Base-by-base conservation (phyloP, 1,140 invertebrate genomes). In the Penaeus indicus region DNA sequence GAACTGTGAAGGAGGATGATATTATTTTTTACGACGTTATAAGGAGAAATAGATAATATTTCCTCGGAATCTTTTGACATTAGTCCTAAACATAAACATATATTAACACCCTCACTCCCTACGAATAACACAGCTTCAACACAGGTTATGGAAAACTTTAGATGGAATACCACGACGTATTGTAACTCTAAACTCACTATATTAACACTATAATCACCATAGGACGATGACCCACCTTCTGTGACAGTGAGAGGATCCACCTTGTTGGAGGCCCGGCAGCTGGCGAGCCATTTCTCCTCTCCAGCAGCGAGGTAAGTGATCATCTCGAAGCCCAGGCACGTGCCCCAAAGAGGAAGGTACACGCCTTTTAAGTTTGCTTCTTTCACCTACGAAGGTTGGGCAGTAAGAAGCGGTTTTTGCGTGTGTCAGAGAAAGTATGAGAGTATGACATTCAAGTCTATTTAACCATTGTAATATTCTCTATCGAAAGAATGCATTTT, bases 311-410 rank as follows among this genome's bases (percentile, higher is more conserved):
- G 91, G 88, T 95, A 95, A 22, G 95, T 94, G 38, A 99, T 92
- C 21, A 97, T 92, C 92, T 99, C 96, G 92, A 98, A 97, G 42
- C 97, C 97, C 11, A 97, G 93, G 92, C 97, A 98, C 13, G 96
- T 97, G 3, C 97, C 97, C 94, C 97, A 96, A 27, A 85, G 54
- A 13, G 84, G 84, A n/a, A 85, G 1, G 54, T 85, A 78, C 8
- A 63, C 63, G 18, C 84, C 84, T 7, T 78, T 78, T 21, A 13
- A 21, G 38, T 85, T 85, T 42, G 60, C 69, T 2, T 22, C 25
- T 7, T 62, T 21, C 38, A 85, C 84, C 84, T 85, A 25, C 7
- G 42, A 7, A 13, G 22, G 32, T 21, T 5, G 3, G 69, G 7
- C 22, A 13, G 7, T 27, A 22, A 22, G 27, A 27, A 3, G 5